These are phyloP conservation scores for Triplophysa tibetana DNA, from an alignment of 2,113 vertebrate species.

Conservation along the genomic window DNA sequence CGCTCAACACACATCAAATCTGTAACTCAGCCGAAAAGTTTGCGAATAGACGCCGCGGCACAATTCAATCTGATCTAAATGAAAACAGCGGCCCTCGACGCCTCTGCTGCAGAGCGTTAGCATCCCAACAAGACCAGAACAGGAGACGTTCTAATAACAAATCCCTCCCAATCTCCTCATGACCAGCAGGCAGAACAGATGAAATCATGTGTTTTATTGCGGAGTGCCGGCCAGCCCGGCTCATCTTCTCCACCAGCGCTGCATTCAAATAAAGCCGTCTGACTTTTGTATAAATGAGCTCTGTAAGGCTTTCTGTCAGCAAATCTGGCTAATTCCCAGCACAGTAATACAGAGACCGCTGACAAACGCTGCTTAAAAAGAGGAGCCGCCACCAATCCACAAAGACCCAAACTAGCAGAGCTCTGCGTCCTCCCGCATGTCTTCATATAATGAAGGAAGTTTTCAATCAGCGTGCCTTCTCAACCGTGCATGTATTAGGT, in stretches of 20 bases:
- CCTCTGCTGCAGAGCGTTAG: neutral
- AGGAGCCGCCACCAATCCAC: slow-evolving; percentile 32
- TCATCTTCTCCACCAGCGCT: neutral
- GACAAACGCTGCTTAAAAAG: slow-evolving; percentile 46
- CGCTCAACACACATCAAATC: neutral
- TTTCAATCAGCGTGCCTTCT: slow-evolving; percentile 49
- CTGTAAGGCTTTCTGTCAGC: slow-evolving; percentile 73
- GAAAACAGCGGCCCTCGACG: slow-evolving; percentile 3
- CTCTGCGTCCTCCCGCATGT: slow-evolving; percentile 2
- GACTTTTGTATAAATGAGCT: slow-evolving; percentile 65
- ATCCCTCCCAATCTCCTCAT: slow-evolving; percentile 64
- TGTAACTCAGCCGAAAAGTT: neutral
- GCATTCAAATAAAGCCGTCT: slow-evolving; percentile 54
- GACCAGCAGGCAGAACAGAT: slow-evolving; percentile 64
- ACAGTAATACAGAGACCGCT: slow-evolving; percentile 64
- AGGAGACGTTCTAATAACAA: slow-evolving; percentile 66
- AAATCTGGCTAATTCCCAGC: slow-evolving; percentile 63
- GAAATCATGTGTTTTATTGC: slow-evolving; percentile 76
- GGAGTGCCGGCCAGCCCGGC: slow-evolving; percentile 15
- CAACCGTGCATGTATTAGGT: slow-evolving; percentile 51
- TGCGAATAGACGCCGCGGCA: slow-evolving; percentile 5
- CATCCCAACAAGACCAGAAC: slow-evolving; percentile 28
- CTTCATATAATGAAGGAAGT: slow-evolving; percentile 55
- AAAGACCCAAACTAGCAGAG: slow-evolving; percentile 15
- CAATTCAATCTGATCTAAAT: slow-evolving; percentile 30